Conservation (phyloP, 2,888 invertebrate species). For the Lacanobia oleracea region DNA sequence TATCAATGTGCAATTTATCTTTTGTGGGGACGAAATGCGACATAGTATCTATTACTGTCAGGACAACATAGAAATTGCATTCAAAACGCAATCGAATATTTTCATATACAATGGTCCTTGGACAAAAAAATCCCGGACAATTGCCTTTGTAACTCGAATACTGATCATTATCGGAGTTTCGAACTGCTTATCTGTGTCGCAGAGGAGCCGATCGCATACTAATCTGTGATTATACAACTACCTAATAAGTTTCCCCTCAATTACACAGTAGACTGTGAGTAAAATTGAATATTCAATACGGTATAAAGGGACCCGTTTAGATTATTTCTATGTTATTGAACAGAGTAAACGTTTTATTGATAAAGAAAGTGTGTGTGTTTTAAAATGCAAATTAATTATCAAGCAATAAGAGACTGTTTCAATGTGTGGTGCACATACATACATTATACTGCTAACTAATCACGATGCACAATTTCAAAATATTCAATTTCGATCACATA, state of each 20-base stretch:
- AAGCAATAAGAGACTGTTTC: neutral
- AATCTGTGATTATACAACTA: slow-evolving; percentile 80
- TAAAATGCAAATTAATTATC: slow-evolving; percentile 20
- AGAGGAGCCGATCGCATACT: slow-evolving; percentile 84
- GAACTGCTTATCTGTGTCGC: slow-evolving; percentile 85
- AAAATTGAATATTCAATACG: slow-evolving; percentile 67
- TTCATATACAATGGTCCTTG: slow-evolving; percentile 75
- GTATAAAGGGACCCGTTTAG: slow-evolving; percentile 44
- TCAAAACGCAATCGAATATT: slow-evolving; percentile 88
- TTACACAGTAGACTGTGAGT: slow-evolving; percentile 74
- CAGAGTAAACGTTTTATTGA: slow-evolving; percentile 49
- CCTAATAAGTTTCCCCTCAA: slow-evolving; percentile 83
- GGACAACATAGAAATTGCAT: slow-evolving; percentile 82
- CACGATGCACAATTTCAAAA: neutral
- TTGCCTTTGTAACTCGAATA: slow-evolving; percentile 87
- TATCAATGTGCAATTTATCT: slow-evolving; percentile 88
- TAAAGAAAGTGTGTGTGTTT: slow-evolving; percentile 25
- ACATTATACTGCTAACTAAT: neutral
- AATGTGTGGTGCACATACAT: slow-evolving; percentile 3
- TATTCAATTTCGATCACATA: neutral
- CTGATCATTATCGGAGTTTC: slow-evolving; percentile 87
- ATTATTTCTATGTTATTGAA: slow-evolving; percentile 49
- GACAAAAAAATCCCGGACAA: slow-evolving; percentile 83
- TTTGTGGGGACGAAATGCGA: slow-evolving; percentile 81
- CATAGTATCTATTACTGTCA: slow-evolving; percentile 85